Percentiles rank a stretch among this genome's conserved stretches.
Evolutionary conservation across 1,140 invertebrate species (phyloP).

Genomic region (Macrostomum lignano): DNA sequence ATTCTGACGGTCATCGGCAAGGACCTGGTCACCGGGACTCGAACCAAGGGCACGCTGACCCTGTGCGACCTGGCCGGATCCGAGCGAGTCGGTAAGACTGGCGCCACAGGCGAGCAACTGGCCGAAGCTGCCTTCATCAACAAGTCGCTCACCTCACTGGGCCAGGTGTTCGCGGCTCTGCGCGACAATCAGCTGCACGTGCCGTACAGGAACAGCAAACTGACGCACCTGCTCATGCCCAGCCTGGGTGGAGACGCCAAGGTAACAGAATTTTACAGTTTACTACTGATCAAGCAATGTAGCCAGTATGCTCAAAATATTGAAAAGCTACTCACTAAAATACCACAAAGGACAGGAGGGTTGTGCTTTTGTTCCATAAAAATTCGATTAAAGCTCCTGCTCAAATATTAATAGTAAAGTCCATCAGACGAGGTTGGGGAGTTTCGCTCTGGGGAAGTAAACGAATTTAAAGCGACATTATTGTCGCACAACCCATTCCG

Average conservation of each 20-base stretch:
- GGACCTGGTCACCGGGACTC: constrained; percentile 21
- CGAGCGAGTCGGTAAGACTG: constrained; percentile 23
- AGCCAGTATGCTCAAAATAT: too few species aligned
- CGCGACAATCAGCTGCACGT: constrained; percentile 20
- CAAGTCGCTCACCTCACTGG: constrained; percentile 16
- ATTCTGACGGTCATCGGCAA: constrained; percentile 31
- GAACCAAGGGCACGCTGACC: constrained; percentile 17
- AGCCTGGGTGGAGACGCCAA: constrained; percentile 21
- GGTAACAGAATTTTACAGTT: too few species aligned
- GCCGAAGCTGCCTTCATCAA: constrained; percentile 26
- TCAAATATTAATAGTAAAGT: too few species aligned
- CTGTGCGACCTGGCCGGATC: constrained; percentile 19
- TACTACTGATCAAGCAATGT: too few species aligned
- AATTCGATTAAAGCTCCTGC: too few species aligned
- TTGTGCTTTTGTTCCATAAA: too few species aligned
- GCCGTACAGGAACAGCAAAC: constrained; percentile 24
- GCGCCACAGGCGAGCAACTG: constrained; percentile 21
- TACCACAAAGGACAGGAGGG: too few species aligned
- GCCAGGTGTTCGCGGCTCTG: constrained; percentile 19
- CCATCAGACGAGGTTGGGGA: too few species aligned
- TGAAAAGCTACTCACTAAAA: too few species aligned
- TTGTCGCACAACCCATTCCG: too few species aligned
- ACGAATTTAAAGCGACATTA: too few species aligned
- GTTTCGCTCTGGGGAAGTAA: too few species aligned
- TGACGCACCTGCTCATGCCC: constrained; percentile 25